Evolutionary conservation across 2,797 vertebrate species (phyloP).

Genomic region (Gymnocypris eckloni): DNA sequence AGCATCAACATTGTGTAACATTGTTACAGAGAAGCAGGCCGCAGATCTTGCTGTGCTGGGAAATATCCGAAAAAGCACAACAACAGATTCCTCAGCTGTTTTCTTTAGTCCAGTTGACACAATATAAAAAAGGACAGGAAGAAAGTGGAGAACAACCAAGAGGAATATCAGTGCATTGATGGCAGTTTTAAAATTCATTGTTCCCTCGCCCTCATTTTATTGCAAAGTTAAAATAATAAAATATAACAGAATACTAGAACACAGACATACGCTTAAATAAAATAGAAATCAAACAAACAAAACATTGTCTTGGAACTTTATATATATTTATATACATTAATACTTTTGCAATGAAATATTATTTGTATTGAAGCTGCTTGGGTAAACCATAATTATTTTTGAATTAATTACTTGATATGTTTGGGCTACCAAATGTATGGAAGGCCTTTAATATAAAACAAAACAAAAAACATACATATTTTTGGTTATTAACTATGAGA

Average conservation of each 20-base stretch:
- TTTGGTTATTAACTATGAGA: background rate
- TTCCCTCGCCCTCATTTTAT: background rate
- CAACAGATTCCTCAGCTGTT: conserved; percentile 32
- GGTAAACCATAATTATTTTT: background rate
- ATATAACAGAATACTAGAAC: background rate
- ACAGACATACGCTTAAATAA: background rate
- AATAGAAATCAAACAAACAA: background rate
- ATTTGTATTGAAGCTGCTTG: background rate
- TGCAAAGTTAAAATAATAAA: background rate
- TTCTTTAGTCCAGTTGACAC: conserved; percentile 44
- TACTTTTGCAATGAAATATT: background rate
- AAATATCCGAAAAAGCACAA: conserved; percentile 43
- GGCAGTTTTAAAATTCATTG: background rate
- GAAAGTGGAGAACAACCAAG: conserved; percentile 18
- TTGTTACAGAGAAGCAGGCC: conserved; percentile 13
- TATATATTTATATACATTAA: background rate
- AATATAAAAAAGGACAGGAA: background rate
- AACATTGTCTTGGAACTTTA: background rate
- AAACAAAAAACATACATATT: background rate
- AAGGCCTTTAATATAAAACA: background rate
- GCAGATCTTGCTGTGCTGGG: conserved; percentile 23
- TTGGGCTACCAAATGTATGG: background rate
- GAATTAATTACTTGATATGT: background rate
- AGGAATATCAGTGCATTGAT: conserved; percentile 7
- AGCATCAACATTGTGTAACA: conserved; percentile 39